Base-by-base conservation (phyloP, 2,113 vertebrate genomes). In the Oreochromis tanganicae region DNA sequence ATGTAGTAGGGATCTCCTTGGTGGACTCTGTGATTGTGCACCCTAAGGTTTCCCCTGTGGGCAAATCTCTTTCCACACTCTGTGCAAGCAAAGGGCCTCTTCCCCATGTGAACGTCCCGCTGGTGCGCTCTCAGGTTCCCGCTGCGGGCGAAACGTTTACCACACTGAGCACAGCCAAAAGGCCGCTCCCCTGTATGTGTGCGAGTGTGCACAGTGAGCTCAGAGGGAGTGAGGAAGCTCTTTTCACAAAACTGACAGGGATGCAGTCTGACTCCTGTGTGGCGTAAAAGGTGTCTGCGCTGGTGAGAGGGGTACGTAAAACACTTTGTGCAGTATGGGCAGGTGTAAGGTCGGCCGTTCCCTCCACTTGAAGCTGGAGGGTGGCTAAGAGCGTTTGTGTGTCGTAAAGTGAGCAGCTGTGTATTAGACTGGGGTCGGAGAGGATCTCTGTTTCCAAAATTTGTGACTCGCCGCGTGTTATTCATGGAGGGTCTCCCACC, bases 261-360 rank as follows among this genome's bases (percentile, higher is more conserved):
- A 85, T 95, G 94, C 48, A 95, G 92, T 59, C 95, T 68, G 88
- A 95, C 94, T 4, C 95, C 95, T 1, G 95, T 96, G 92, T 96
- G 95, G 48, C 95, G 94, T 27, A 96, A 81, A 16, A 96, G 94
- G 83, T 96, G 95, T 19, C 95, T 85, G 71, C 94, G 94, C 86
- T 96, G 95, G 56, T 96, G 95, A 68, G 95, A 96, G 13, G 95
- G 95, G 91, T 96, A 96, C 3, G 93, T 94, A 52, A 96, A 96
- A 61, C 91, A 92, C 90, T 95, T 96, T 46, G 91, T 85, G 13
- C 95, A 96, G 85, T 95, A 96, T 0, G 95, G 95, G 50, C 95
- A 96, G 85, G 94, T 91, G 91, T 96, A 95, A 9, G 95, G 95
- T 7, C 94, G 91, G 34, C 91, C 93, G 0, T 52, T 93, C 2